Evolutionary conservation across 2,888 invertebrate genomes (phyloP), one percentile per base, ranked within the genome.

Genomic region (Margaritifera margaritifera): DNA sequence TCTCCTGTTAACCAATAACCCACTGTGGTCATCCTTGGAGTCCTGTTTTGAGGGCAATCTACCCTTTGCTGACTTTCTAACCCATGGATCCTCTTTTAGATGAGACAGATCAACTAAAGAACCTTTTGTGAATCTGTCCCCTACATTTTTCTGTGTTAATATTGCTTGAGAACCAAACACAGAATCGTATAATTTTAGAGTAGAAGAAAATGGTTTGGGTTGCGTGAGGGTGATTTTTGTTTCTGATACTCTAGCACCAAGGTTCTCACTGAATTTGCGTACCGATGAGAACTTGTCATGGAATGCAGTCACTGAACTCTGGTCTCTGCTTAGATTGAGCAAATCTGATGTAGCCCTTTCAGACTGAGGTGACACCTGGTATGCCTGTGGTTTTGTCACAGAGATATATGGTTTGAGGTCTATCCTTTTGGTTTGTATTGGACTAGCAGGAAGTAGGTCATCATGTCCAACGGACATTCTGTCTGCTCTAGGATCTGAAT

Each of bases 11-110:
- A 42, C 15, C 42, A 11, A 42, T 42, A 42, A 42, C 15, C 42
- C 15, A 15, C 11, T 15, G 15, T 42, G 42, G 42, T 42, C 42
- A 8, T 15, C 15, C 15, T 42, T 4, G 11, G 42, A 42, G 15
- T 42, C 42, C 15, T 2, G 42, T 42, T 42, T 42, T 42, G 15
- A 15, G 42, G 42, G 42, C 42, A 42, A 15, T 42, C 42, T 8
- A 4, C 42, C 11, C 3, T 42, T 42, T 42, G 42, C 42, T 11
- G 42, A 42, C 42, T 80, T 73, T 11, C 60, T 70, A 54, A 84
- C 75, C 84, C 84, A 85, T 2, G 84, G 84, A 72, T 85, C 82
- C 60, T 83, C 84, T 51, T 73, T 64, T 6, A 78, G 66, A 63
- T 80, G 78, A 22, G 80, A 76, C 11, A 81, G 42, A 69, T 83